phyloP scores from a whole-genome alignment of 2,888 invertebrate species.

The Tenthredo scrophulariae region DNA sequence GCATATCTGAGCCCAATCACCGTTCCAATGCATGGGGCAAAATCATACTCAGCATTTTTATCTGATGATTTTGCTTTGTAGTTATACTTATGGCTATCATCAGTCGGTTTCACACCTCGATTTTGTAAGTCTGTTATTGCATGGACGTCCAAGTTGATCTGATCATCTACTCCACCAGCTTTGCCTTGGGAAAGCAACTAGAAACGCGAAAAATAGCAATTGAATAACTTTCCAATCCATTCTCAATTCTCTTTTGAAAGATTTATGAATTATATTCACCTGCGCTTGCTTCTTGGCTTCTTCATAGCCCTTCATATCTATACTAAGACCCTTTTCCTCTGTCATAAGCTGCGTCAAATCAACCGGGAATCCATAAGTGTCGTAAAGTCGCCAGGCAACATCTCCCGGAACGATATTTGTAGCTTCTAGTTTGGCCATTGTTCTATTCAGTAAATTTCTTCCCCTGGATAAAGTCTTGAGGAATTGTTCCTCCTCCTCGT shows the following conservation, averaged over 20 bases:
- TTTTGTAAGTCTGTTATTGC: slow-evolving; percentile 94
- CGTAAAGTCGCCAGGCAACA: slow-evolving; percentile 98
- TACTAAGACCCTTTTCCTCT: slow-evolving; percentile 93
- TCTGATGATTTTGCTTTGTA: slow-evolving; percentile 86
- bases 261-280: slow-evolving; percentile 69
- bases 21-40: slow-evolving; percentile 86
- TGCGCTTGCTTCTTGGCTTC: slow-evolving; percentile 94
- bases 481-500: slow-evolving; percentile 99
- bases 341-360: slow-evolving; percentile 99
- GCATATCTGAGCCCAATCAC: slow-evolving; percentile 90
- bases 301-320: slow-evolving; percentile 96
- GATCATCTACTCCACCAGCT: slow-evolving; percentile 88
- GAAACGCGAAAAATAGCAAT: slow-evolving; percentile 56
- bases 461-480: slow-evolving; percentile 96
- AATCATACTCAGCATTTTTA: slow-evolving; percentile 87
- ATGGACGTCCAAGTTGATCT: slow-evolving; percentile 95
- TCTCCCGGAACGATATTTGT: slow-evolving; percentile 92
- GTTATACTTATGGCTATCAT: slow-evolving; percentile 95
- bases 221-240: not conserved
- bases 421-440: slow-evolving; percentile 89
- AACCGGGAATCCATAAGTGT: slow-evolving; percentile 99
- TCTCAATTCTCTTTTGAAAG: not conserved
- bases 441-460: slow-evolving; percentile 92
- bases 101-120: slow-evolving; percentile 87
- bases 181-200: slow-evolving; percentile 92